Conservation (phyloP, 2,113 vertebrate species). For the Isurus oxyrinchus region DNA sequence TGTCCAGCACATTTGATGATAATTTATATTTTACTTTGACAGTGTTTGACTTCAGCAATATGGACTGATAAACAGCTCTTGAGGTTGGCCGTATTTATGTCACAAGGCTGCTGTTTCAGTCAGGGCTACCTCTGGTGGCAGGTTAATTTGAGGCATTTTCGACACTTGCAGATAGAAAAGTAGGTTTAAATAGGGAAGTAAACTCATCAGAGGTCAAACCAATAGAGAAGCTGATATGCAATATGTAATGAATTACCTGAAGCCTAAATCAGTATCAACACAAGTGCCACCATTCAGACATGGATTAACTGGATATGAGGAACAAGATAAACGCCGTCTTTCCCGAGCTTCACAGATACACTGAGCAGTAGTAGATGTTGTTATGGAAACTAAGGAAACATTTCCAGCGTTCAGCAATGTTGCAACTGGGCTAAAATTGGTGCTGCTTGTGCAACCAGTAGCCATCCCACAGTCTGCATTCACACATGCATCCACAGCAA, state of each 20-base stretch:
- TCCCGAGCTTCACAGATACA: constrained; percentile 71
- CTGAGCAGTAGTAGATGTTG: constrained; percentile 48
- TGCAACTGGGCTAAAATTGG: constrained; percentile 57
- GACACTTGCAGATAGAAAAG: background rate
- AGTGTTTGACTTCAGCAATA: background rate
- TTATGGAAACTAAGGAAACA: constrained; percentile 65
- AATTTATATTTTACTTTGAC: background rate
- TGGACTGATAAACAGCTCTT: background rate
- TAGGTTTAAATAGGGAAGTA: background rate
- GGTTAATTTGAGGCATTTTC: background rate
- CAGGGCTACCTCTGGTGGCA: background rate
- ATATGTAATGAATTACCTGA: constrained; percentile 58
- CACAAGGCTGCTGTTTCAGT: background rate
- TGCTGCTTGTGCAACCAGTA: constrained; percentile 61
- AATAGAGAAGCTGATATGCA: background rate
- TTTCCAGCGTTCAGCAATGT: constrained; percentile 57
- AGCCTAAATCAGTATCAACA: constrained; percentile 66
- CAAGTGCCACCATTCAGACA: constrained; percentile 77
- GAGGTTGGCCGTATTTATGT: background rate
- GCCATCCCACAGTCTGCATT: constrained; percentile 60
- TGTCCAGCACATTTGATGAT: background rate
- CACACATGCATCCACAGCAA: constrained; percentile 68
- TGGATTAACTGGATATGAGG: constrained; percentile 62
- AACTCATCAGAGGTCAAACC: background rate
- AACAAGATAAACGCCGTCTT: constrained; percentile 60